phyloP scores from a whole-genome alignment of 2,888 invertebrate species.

The Pollenia labialis region DNA sequence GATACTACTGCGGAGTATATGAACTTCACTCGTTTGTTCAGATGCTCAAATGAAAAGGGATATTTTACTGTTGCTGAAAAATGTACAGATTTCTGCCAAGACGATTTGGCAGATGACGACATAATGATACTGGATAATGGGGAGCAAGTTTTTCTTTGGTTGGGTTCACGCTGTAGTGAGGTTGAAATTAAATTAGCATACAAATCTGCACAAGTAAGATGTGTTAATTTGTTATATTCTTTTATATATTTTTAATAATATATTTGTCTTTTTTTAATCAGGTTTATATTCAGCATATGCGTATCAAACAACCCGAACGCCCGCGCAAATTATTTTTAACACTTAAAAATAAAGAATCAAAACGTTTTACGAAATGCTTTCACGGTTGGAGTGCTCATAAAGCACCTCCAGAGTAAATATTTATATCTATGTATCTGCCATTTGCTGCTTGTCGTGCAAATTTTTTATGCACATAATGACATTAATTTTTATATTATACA shows the following conservation, averaged over 20 bases:
- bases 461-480: conserved; percentile 51
- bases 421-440: neutral
- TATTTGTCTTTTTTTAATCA: conserved; percentile 81
- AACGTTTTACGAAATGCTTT: conserved; percentile 98
- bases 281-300: conserved; percentile 99
- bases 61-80: conserved; percentile 99
- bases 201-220: conserved; percentile 96
- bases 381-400: conserved; percentile 99
- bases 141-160: conserved; percentile 98
- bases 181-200: conserved; percentile 99
- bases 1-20: conserved; percentile 96
- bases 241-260: neutral
- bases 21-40: conserved; percentile 95
- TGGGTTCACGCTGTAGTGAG: conserved; percentile 98
- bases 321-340: conserved; percentile 97
- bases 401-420: conserved; percentile 78
- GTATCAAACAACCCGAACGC: conserved; percentile 95
- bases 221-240: too few species aligned
- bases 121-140: conserved; percentile 99
- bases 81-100: conserved; percentile 90
- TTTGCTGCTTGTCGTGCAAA: conserved; percentile 17
- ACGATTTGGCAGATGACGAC: conserved; percentile 99
- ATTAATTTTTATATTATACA: conserved; percentile 21
- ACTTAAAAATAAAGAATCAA: conserved; percentile 97
- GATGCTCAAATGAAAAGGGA: conserved; percentile 99